These are phyloP conservation scores for Ptilodon capucinus DNA, from an alignment of 2,888 invertebrate genomes.

Conservation along the genomic window DNA sequence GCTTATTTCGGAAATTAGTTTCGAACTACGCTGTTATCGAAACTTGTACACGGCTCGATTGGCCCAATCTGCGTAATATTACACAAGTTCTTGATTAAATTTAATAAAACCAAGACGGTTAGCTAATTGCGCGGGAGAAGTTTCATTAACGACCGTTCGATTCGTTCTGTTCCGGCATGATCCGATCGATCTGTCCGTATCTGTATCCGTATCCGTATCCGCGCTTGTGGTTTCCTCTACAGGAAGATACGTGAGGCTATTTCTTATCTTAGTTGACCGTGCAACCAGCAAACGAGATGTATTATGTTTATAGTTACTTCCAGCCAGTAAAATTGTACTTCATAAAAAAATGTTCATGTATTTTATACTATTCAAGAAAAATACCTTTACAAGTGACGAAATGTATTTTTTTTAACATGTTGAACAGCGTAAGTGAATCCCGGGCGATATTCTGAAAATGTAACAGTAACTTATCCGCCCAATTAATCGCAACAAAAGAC, in stretches of 20 bases:
- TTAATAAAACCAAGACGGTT: slow-evolving; percentile 82
- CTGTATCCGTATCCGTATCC: slow-evolving; percentile 35
- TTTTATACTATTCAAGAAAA: no score
- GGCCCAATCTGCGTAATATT: slow-evolving; percentile 81
- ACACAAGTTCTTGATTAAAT: slow-evolving; percentile 82
- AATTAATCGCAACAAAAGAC: background rate
- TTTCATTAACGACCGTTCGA: slow-evolving; percentile 80
- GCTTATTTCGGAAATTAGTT: slow-evolving; percentile 79
- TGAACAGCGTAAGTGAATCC: no score
- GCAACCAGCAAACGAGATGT: slow-evolving; percentile 1
- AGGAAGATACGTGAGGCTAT: slow-evolving; percentile 27
- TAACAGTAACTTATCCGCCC: background rate
- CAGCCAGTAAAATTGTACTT: no score
- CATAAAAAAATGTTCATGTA: no score
- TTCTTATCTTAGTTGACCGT: slow-evolving; percentile 22
- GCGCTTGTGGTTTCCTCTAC: slow-evolving; percentile 23
- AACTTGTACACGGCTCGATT: slow-evolving; percentile 79
- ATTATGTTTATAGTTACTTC: no score
- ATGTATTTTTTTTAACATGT: no score
- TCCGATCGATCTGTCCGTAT: slow-evolving; percentile 56
- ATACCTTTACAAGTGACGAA: no score
- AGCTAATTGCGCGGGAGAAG: slow-evolving; percentile 76
- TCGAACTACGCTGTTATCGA: slow-evolving; percentile 77
- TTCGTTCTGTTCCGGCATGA: slow-evolving; percentile 62
- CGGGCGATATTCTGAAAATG: background rate